These are phyloP conservation scores for Dryobota labecula DNA, from an alignment of 2,888 invertebrate genomes.

Conservation along the genomic window DNA sequence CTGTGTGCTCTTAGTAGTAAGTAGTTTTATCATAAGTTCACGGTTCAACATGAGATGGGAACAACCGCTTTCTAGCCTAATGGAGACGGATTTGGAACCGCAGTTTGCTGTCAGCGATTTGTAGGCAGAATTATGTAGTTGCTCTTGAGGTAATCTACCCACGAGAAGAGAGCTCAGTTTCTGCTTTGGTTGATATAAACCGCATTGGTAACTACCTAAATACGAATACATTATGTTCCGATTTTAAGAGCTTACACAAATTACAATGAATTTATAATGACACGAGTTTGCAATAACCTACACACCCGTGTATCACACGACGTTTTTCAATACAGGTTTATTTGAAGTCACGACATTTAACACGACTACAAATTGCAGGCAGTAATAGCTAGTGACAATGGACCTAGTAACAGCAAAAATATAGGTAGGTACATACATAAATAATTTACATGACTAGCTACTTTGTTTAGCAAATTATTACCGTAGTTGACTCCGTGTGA, in stretches of 20 bases:
- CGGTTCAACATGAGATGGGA: neutral
- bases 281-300: no score
- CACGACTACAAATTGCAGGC: neutral
- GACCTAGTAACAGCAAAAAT: neutral
- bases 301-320: no score
- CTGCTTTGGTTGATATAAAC: neutral
- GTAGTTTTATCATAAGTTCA: conserved; percentile 17
- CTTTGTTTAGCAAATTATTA: conserved; percentile 3
- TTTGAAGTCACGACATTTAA: neutral
- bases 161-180: neutral
- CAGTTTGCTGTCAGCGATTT: neutral
- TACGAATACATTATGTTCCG: no score
- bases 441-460: neutral
- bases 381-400: neutral
- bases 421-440: neutral
- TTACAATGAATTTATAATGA: no score
- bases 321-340: no score
- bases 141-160: neutral
- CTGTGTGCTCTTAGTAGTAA: conserved; percentile 74
- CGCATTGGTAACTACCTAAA: neutral
- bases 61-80: neutral
- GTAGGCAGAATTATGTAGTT: neutral
- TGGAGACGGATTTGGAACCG: neutral
- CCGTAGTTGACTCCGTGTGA: neutral
- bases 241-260: no score